These are phyloP conservation scores for Aphrophora alni DNA, from an alignment of 2,888 invertebrate species.

Conservation along the genomic window DNA sequence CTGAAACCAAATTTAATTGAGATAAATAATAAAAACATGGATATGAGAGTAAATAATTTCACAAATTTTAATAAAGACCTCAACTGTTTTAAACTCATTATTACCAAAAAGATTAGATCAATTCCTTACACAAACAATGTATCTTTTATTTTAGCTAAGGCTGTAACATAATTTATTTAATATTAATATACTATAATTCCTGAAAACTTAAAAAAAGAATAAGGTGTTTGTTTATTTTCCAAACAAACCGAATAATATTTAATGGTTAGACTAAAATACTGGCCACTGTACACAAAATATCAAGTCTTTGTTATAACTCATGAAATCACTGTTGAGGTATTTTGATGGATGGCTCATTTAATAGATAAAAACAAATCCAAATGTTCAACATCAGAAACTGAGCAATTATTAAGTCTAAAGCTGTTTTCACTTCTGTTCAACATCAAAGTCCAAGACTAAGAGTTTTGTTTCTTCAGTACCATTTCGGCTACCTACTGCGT, in stretches of 20 bases:
- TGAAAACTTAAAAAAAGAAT: not conserved
- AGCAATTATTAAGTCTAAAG: slow-evolving; percentile 39
- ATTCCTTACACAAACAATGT: not conserved
- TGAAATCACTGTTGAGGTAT: not conserved
- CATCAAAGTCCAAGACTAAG: slow-evolving; percentile 96
- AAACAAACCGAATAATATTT: not conserved
- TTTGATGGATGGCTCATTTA: not conserved
- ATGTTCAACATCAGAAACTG: not conserved
- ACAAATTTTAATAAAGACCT: no score
- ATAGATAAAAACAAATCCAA: not conserved
- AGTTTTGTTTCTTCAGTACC: slow-evolving; percentile 99
- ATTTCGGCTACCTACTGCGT: slow-evolving; percentile 98
- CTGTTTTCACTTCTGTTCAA: slow-evolving; percentile 62
- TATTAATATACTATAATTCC: not conserved
- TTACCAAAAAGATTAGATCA: no score
- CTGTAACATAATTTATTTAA: not conserved
- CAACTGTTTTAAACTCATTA: no score
- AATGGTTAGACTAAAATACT: not conserved
- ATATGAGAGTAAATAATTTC: no score
- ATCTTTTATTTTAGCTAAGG: not conserved
- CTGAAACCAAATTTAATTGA: no score
- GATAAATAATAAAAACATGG: no score
- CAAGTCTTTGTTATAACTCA: not conserved
- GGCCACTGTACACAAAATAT: no score
- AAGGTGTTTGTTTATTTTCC: not conserved